These are phyloP conservation scores for Sphecodes monilicornis DNA, from an alignment of 2,888 invertebrate genomes.

Conservation along the genomic window DNA sequence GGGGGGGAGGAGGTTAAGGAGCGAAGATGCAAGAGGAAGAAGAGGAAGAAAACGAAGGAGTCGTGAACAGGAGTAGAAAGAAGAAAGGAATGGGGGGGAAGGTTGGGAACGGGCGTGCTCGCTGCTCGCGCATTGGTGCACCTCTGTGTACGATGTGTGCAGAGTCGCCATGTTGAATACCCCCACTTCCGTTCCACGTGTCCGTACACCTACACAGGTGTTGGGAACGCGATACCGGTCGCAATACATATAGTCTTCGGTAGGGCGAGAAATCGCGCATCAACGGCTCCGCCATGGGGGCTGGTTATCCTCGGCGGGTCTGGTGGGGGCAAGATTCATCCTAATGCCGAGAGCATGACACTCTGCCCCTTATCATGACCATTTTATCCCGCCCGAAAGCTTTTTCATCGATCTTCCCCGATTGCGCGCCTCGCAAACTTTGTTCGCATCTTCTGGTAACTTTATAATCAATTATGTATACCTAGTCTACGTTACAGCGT, in stretches of 20 bases:
- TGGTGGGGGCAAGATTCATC: constrained; percentile 7
- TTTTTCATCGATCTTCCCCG: background rate
- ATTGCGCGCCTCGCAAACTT: background rate
- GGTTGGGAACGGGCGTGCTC: constrained; percentile 77
- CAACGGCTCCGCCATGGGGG: constrained; percentile 60
- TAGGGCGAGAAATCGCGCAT: constrained; percentile 69
- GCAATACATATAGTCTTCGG: constrained; percentile 61
- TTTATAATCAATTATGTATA: background rate
- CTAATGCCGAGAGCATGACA: background rate
- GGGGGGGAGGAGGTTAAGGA: constrained; percentile 11
- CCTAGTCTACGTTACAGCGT: background rate
- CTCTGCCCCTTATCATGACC: background rate
- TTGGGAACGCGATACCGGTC: constrained; percentile 51
- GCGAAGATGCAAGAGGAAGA: constrained; percentile 12
- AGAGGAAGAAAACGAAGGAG: constrained; percentile 34
- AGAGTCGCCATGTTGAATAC: constrained; percentile 83
- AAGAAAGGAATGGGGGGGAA: constrained; percentile 63
- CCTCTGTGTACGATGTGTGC: constrained; percentile 78
- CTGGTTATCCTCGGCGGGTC: constrained; percentile 32
- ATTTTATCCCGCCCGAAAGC: background rate
- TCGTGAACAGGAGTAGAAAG: constrained; percentile 33
- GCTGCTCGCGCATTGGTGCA: constrained; percentile 82
- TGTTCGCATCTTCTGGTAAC: background rate
- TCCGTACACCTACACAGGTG: constrained; percentile 78
- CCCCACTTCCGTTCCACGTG: constrained; percentile 75